Percentiles rank a stretch among this genome's conserved stretches.
phyloP scores from a whole-genome alignment of 2,888 invertebrate genomes.

The Oscheius myriophilus region DNA sequence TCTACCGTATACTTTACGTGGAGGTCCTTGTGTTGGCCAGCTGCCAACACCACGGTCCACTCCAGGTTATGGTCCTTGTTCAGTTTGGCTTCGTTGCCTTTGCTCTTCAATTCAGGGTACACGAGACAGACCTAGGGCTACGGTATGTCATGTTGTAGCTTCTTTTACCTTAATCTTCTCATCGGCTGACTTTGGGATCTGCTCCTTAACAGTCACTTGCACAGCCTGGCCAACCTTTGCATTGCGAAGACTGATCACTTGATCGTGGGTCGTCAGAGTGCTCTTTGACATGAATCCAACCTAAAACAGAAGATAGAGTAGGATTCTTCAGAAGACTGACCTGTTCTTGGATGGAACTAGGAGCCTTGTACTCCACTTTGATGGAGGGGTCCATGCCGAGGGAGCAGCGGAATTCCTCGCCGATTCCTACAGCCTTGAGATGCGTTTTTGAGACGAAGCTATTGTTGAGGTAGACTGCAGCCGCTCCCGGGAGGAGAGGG shows the following conservation, averaged over 20 bases:
- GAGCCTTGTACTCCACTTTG: constrained; percentile 71
- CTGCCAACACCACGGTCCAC: constrained; percentile 63
- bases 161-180: constrained; percentile 72
- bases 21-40: constrained; percentile 63
- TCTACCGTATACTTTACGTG: constrained; percentile 64
- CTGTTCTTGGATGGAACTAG: constrained; percentile 68
- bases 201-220: constrained; percentile 71
- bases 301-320: constrained; percentile 30
- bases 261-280: constrained; percentile 66
- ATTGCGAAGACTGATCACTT: constrained; percentile 71
- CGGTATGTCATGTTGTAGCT: background rate
- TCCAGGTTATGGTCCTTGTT: constrained; percentile 67
- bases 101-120: constrained; percentile 56
- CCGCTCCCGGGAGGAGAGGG: constrained; percentile 72
- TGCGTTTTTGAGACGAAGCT: constrained; percentile 72
- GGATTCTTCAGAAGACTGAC: constrained; percentile 18
- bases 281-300: constrained; percentile 71
- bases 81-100: constrained; percentile 56
- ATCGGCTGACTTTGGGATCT: constrained; percentile 71
- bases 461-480: constrained; percentile 73
- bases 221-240: constrained; percentile 69
- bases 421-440: constrained; percentile 70
- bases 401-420: constrained; percentile 72
- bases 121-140: constrained; percentile 46
- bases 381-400: constrained; percentile 73